Evolutionary conservation across 2,797 vertebrate species (phyloP).

Genomic region (Jordanella pulchra): DNA sequence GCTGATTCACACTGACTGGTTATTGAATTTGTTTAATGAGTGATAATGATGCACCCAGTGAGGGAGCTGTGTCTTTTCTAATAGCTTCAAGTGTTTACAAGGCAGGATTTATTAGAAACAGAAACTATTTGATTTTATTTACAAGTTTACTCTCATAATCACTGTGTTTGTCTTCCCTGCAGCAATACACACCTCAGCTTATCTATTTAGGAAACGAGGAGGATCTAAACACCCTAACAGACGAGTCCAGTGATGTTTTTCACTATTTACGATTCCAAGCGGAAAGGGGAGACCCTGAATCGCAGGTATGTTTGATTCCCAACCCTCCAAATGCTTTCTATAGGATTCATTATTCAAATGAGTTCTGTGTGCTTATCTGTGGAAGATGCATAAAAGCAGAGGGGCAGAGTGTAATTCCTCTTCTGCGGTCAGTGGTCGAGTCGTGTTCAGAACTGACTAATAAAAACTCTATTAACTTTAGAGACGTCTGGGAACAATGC

Average conservation of each 20-base stretch:
- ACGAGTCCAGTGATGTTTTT: slow-evolving; percentile 82
- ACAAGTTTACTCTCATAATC: slow-evolving; percentile 1
- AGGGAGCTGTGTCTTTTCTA: background rate
- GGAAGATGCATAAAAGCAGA: slow-evolving; percentile 1
- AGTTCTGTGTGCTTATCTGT: background rate
- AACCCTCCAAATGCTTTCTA: background rate
- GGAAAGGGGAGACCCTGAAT: slow-evolving; percentile 83
- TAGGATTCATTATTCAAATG: slow-evolving; percentile 6
- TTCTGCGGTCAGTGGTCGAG: background rate
- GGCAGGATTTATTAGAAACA: background rate
- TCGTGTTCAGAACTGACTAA: slow-evolving; percentile 25
- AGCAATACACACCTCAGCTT: slow-evolving; percentile 84
- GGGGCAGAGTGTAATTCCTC: slow-evolving; percentile 11
- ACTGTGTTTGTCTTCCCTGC: slow-evolving; percentile 21
- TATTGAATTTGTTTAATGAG: slow-evolving; percentile 4
- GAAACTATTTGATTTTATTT: background rate
- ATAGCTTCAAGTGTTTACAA: background rate
- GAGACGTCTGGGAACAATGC: slow-evolving; percentile 87
- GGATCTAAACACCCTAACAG: slow-evolving; percentile 79
- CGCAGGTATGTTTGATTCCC: slow-evolving; percentile 80
- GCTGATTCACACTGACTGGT: background rate
- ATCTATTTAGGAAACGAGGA: slow-evolving; percentile 84
- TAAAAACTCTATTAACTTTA: slow-evolving; percentile 58
- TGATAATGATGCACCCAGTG: slow-evolving; percentile 1
- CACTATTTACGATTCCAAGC: slow-evolving; percentile 88